Base-by-base conservation (phyloP, 2,113 vertebrate genomes). In the Vulpes lagopus region DNA sequence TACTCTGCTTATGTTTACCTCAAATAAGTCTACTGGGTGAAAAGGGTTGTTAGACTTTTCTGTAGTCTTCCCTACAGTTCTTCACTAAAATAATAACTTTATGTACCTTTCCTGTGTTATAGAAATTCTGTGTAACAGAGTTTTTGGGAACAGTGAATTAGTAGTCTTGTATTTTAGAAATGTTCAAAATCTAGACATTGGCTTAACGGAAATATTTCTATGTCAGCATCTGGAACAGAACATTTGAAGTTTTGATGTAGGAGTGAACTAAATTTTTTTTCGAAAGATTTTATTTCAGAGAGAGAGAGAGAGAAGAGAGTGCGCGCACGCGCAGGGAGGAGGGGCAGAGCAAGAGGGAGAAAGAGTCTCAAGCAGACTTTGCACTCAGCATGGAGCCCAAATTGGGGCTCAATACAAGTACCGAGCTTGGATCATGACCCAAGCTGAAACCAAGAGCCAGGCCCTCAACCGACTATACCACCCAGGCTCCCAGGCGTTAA, bases 141-240 rank as follows among this genome's bases (percentile, higher is more conserved):
- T 43, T 91, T 69, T 67, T 82, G 74, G 35, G 74, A 88, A 82
- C 80, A 93, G 80, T 91, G 64, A 95, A 67, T 93, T 62, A 87
- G 43, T 43, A 69, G n/a, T 74, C 20, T 62, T 22, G 4, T 81
- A 59, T 91, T 83, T 71, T 51, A 86, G 76, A 96, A 79, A 91
- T n/a, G 35, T 49, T 94, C 38, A 80, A 86, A 94, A 78, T 78
- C 57, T 22, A 96, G 27, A 88, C n/a, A 25, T 6, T 94, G 91
- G 30, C 53, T 78, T 94, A 69, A 86, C 23, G 43, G 59, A 82
- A 94, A 86, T 55, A 89, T 5, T 74, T 85, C 57, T 73, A 38
- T 57, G 22, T n/a, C 19, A 17, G 51, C 59, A 64, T 80, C 16
- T 22, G 22, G 55, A 97, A 85, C 5, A 43, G 38, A 90, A 65